Percentiles rank a stretch among this genome's conserved stretches.
phyloP scores from a whole-genome alignment of 2,797 vertebrate genomes.

The Chaetodon trifasciatus region DNA sequence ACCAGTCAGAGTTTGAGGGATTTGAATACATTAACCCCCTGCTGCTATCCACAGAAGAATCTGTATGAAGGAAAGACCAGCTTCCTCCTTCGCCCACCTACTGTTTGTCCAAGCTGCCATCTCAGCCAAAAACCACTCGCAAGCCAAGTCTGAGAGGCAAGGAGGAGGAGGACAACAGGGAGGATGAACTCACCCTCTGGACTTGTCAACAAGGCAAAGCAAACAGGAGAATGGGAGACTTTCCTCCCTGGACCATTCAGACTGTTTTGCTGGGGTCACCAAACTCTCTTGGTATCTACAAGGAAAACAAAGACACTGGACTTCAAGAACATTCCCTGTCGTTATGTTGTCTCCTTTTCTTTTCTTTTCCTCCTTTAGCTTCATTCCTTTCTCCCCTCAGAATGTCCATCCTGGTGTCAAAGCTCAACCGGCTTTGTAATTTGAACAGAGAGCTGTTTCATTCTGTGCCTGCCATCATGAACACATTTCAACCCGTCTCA shows the following conservation, averaged over 20 bases:
- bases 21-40: slow-evolving; percentile 99
- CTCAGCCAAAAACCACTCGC: slow-evolving; percentile 83
- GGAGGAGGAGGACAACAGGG: slow-evolving; percentile 51
- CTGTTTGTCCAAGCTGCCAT: slow-evolving; percentile 71
- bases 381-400: slow-evolving; percentile 59
- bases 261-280: slow-evolving; percentile 56
- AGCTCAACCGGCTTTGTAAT: slow-evolving; percentile 79
- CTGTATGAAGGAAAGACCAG: slow-evolving; percentile 90
- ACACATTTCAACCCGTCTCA: slow-evolving; percentile 75
- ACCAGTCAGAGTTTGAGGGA: slow-evolving; percentile 98
- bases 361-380: slow-evolving; percentile 43
- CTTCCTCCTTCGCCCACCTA: slow-evolving; percentile 77
- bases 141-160: slow-evolving; percentile 76
- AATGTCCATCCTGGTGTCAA: slow-evolving; percentile 70
- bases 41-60: slow-evolving; percentile 95
- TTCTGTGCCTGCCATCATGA: slow-evolving; percentile 87
- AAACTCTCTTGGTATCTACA: slow-evolving; percentile 66
- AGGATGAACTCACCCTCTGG: slow-evolving; percentile 57
- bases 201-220: slow-evolving; percentile 59
- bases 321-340: slow-evolving; percentile 66
- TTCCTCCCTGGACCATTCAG: slow-evolving; percentile 75
- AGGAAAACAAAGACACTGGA: slow-evolving; percentile 63
- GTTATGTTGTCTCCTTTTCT: slow-evolving; percentile 75
- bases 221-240: slow-evolving; percentile 59
- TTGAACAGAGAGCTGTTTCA: slow-evolving; percentile 80